Conservation (phyloP, 2,113 vertebrate species). For the Ptyas mucosa region DNA sequence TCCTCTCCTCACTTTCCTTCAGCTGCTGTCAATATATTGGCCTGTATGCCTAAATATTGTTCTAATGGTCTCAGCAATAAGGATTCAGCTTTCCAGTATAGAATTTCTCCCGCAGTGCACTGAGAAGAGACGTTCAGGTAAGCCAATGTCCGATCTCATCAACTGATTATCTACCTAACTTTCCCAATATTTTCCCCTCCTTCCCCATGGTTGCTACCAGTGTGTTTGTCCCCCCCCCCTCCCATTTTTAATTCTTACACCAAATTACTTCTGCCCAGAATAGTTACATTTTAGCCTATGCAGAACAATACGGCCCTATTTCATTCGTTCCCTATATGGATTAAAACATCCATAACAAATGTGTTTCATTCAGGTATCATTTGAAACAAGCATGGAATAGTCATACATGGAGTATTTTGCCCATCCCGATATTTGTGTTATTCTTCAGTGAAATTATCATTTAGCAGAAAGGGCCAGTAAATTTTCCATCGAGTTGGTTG, state of each 20-base stretch:
- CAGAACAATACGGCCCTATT: not conserved
- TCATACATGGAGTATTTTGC: not conserved
- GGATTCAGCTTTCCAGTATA: not conserved
- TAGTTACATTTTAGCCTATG: not conserved
- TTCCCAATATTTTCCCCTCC: not conserved
- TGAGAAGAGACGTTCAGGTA: too few relatives aligned
- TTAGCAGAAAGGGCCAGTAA: not conserved
- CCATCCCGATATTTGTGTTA: not conserved
- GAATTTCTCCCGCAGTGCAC: not conserved
- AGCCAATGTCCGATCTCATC: not conserved
- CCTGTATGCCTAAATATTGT: not conserved
- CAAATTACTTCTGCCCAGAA: not conserved
- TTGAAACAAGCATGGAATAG: not conserved
- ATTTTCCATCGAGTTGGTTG: not conserved
- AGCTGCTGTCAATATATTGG: not conserved
- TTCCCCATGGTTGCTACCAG: not conserved
- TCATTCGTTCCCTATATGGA: not conserved
- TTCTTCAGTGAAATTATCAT: not conserved
- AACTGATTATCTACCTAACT: not conserved
- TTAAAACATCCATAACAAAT: not conserved
- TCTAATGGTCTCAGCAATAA: not conserved
- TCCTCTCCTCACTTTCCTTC: not conserved
- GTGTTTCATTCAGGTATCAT: not conserved
- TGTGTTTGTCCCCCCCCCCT: not conserved
- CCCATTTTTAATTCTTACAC: not conserved